Base-by-base conservation (phyloP, 2,113 vertebrate species). In the Egretta garzetta region DNA sequence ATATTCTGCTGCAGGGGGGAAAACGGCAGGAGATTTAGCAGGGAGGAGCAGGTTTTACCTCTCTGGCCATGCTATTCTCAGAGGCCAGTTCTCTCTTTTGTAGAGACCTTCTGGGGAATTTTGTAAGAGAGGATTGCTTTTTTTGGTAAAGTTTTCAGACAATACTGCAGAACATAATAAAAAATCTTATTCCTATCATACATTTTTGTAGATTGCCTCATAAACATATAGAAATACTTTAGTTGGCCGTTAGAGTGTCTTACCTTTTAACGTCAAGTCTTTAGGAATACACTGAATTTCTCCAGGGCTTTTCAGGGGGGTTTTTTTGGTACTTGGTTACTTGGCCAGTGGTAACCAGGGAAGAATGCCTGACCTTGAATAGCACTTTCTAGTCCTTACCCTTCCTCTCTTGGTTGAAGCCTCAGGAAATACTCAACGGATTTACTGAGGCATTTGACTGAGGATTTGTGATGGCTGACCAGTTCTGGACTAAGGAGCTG, bases 391-490 rank as follows among this genome's bases (percentile, higher is more conserved):
- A 66, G 37, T 95, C 62, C 33, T 76, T 82, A 75, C 27, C 15
- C 60, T 90, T 88, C 32, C 49, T 24, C 52, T 97, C 50, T 41
- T 60, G 22, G 82, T 72, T 50, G 58, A 90, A 97, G 84, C 49
- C 84, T 91, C 74, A 84, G 94, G 72, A 90, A 94, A 70, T 60
- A 72, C 80, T 94, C 68, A 89, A 59, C 33, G 85, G 45, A 82
- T 80, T 86, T 88, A 59, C 43, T 84, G 63, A 90, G 72, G 55
- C 82, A 77, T 76, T 80, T 87, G 92, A 77, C 39, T 39, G 41
- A 88, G 87, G 26, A 80, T 93, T 91, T 90, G 59, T 76, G 71
- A 83, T 92, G 75, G 60, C 63, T 93, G 83, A 88, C 37, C 30
- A 63, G 58, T 72, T 86, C 76, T 93, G 64, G 39, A 76, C 19